These are phyloP conservation scores for Nomada hirtipes DNA, from an alignment of 2,888 invertebrate species.

Conservation along the genomic window DNA sequence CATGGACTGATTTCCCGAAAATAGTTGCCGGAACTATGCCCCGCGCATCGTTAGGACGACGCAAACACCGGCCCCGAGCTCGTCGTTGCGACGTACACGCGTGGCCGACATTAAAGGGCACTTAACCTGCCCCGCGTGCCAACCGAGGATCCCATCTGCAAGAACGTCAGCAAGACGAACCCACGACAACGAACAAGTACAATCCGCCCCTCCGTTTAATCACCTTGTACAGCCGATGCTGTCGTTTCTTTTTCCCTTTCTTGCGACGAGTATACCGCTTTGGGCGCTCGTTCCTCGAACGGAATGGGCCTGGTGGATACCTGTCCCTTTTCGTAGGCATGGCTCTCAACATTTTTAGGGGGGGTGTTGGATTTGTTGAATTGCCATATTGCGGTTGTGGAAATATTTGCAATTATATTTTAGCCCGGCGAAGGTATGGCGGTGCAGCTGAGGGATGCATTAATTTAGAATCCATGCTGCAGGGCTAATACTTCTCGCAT, in stretches of 20 bases:
- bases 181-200: constrained; percentile 2
- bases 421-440: too few species aligned
- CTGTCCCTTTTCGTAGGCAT: neutral
- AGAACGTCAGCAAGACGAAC: neutral
- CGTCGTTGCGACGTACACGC: neutral
- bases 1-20: constrained; percentile 43
- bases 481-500: too few species aligned
- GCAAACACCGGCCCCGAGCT: neutral
- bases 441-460: too few species aligned
- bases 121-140: constrained; percentile 12
- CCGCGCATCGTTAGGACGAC: neutral
- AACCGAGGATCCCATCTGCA: neutral
- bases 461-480: too few species aligned
- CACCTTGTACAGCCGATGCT: neutral
- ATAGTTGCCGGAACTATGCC: constrained; percentile 57
- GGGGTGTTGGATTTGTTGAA: too few species aligned
- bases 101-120: constrained; percentile 21
- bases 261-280: neutral
- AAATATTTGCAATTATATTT: too few species aligned
- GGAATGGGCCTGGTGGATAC: neutral
- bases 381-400: too few species aligned
- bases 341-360: too few species aligned
- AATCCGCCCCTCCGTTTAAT: neutral
- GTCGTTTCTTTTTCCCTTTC: constrained; percentile 17
- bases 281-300: neutral